phyloP scores from a whole-genome alignment of 2,888 invertebrate genomes.

The Hipparchia semele region DNA sequence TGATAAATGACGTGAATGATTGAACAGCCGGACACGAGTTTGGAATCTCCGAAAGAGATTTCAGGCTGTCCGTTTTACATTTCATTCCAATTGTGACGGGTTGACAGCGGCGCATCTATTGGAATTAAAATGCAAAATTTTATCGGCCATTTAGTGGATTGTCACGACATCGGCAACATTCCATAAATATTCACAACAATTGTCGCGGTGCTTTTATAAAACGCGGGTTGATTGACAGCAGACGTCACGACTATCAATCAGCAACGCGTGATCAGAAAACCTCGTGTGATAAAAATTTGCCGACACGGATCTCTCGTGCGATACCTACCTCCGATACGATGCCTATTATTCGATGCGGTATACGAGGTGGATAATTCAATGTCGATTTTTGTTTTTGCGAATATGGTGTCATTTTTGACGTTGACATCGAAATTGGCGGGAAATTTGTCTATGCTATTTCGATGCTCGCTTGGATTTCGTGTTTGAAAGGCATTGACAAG shows the following conservation, averaged over 20 bases:
- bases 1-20: conserved; percentile 80
- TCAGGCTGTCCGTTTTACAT: conserved; percentile 58
- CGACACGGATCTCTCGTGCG: conserved; percentile 37
- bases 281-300: conserved; percentile 42
- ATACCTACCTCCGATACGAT: conserved; percentile 14
- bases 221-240: conserved; percentile 71
- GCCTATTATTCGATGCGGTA: conserved; percentile 25
- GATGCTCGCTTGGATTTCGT: conserved; percentile 52
- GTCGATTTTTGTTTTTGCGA: conserved; percentile 51
- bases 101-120: conserved; percentile 54
- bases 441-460: conserved; percentile 73
- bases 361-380: conserved; percentile 48
- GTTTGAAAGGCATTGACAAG: conserved; percentile 51
- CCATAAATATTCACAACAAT: conserved; percentile 78
- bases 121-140: conserved; percentile 65
- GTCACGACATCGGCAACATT: conserved; percentile 58
- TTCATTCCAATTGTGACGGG: conserved; percentile 51
- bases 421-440: conserved; percentile 62
- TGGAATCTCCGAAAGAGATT: conserved; percentile 67
- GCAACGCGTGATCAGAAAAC: conserved; percentile 61
- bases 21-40: conserved; percentile 69
- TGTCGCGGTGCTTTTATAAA: conserved; percentile 69
- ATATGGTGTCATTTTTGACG: conserved; percentile 52
- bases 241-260: conserved; percentile 73
- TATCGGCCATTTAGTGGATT: conserved; percentile 66